These are phyloP conservation scores for Desoria tigrina DNA, from an alignment of 2,888 invertebrate genomes.

Conservation along the genomic window DNA sequence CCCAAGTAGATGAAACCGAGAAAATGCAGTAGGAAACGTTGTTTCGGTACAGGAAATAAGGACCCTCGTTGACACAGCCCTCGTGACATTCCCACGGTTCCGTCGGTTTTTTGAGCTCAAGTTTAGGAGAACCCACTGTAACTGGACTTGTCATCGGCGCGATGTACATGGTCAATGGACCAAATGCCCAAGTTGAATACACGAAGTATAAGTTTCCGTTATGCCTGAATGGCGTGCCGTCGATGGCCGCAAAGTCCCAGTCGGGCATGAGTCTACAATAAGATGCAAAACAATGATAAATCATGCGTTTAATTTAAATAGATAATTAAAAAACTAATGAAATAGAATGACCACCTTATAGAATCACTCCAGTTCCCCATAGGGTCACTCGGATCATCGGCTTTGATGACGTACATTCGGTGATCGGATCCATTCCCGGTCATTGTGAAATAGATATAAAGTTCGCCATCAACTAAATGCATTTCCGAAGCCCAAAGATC, in stretches of 20 bases:
- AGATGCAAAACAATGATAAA: too few relatives aligned
- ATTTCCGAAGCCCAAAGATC: constrained; percentile 47
- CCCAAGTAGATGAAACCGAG: constrained; percentile 37
- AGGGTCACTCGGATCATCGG: constrained; percentile 34
- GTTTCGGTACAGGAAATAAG: constrained; percentile 37
- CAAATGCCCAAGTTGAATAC: neutral
- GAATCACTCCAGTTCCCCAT: constrained; percentile 34
- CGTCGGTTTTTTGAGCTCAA: constrained; percentile 16
- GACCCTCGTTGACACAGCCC: constrained; percentile 31
- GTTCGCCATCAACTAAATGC: constrained; percentile 37
- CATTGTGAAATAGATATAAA: constrained; percentile 44
- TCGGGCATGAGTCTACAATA: neutral
- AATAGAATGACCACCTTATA: too few relatives aligned
- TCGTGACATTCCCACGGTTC: constrained; percentile 35
- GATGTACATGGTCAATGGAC: constrained; percentile 29
- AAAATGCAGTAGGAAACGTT: constrained; percentile 36
- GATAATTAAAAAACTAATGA: too few relatives aligned
- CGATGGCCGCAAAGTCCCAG: constrained; percentile 13
- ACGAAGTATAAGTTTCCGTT: constrained; percentile 18
- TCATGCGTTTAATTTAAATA: too few relatives aligned
- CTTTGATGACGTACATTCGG: constrained; percentile 43
- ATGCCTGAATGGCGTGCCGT: constrained; percentile 14
- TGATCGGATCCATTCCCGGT: constrained; percentile 14
- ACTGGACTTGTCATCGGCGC: constrained; percentile 24
- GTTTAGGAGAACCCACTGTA: constrained; percentile 14